These are phyloP conservation scores for Onychostruthus taczanowskii DNA, from an alignment of 2,113 vertebrate genomes.

Conservation along the genomic window DNA sequence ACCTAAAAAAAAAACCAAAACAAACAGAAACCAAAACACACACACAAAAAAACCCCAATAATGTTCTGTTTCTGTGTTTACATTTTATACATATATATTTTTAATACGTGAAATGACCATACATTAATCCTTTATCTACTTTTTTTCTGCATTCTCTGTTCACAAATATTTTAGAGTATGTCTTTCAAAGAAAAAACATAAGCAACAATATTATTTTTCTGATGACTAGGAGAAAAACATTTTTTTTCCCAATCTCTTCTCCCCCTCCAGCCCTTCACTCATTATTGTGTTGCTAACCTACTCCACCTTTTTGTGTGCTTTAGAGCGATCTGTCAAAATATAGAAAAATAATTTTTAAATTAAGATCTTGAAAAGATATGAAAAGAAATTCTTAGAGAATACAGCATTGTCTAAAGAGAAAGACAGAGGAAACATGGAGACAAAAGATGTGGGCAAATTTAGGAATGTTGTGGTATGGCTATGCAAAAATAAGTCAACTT, in stretches of 20 bases:
- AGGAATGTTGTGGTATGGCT: background rate
- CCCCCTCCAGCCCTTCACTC: background rate
- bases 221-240: background rate
- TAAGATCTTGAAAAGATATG: background rate
- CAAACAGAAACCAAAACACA: background rate
- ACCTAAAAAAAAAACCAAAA: background rate
- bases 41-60: background rate
- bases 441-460: background rate
- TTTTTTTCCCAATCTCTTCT: background rate
- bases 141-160: background rate
- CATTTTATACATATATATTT: background rate
- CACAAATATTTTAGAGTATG: background rate
- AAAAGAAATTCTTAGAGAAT: background rate
- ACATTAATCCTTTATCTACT: background rate
- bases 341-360: background rate
- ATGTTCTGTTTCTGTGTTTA: background rate
- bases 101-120: background rate
- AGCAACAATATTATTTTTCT: background rate
- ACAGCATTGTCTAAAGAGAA: background rate
- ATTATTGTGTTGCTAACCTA: background rate
- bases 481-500: background rate
- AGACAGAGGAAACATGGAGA: background rate
- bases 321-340: background rate
- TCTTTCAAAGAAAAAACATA: background rate
- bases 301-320: background rate